Evolutionary conservation across 2,113 vertebrate species (phyloP), one percentile per base, ranked within the genome.

Genomic region (Peromyscus maniculatus): DNA sequence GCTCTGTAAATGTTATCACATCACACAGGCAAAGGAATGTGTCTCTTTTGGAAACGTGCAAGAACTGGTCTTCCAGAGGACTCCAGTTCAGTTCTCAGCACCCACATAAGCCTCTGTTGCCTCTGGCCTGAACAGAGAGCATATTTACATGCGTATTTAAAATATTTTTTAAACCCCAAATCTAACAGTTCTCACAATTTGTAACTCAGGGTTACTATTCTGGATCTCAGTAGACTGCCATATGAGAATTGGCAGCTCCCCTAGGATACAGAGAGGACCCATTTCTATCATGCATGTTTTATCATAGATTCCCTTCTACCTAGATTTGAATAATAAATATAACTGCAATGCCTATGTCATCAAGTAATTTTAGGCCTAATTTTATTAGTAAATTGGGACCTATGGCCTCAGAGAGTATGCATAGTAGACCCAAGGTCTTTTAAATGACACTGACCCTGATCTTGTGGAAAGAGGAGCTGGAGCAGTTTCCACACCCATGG

Each of bases 181-280:
- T 24, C 17, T 66, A 71, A 26, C 8, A n/a, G 24, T 43, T 74
- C 28, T 79, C 78, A n/a, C 36, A 17, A 78, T 78, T 96, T 92
- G 11, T 84, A 96, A 79, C 74, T 46, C 72, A 22, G 3, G 17
- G 57, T 75, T 89, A 90, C 87, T 93, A 91, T 93, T 95, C 80
- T 93, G 52, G 24, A 15, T 93, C 52, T 95, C 39, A 91, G 46
- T 43, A 66, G 77, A 87, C 28, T 72, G 28, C 0, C 7, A 36
- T 5, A 19, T 1, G 36, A 52, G 21, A n/a, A 74, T 69, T n/a
- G 36, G 17, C 16, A 59, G 72, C 55, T 82, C 8, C 55, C 24
- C 57, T 28, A 87, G 46, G 21, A 9, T 28, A 33, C 13, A 89
- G 39, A 19, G 86, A 62, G 22, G 33, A 75, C 72, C 74, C 22